Conservation (phyloP, 2,113 vertebrate genomes). For the Crypturellus undulatus region DNA sequence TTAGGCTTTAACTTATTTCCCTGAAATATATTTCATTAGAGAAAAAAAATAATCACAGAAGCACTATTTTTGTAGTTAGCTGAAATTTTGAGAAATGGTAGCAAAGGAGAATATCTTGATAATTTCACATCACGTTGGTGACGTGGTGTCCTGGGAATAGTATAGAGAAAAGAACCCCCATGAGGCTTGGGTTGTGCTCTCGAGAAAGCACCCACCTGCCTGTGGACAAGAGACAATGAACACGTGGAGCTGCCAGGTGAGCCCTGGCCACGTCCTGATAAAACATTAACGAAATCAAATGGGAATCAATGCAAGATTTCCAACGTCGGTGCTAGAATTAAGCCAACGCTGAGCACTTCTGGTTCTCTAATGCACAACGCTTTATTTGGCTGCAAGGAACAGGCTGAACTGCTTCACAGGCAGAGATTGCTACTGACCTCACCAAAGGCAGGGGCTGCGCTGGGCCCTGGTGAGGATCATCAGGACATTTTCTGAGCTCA, state of each 20-base stretch:
- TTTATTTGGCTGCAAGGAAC: background rate
- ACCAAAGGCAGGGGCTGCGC: no score
- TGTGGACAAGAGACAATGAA: background rate
- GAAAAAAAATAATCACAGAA: background rate
- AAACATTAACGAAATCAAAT: background rate
- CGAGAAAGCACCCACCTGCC: background rate
- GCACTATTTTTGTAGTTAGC: background rate
- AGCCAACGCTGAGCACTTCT: background rate
- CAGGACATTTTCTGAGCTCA: background rate
- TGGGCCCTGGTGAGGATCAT: background rate
- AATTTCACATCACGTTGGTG: background rate
- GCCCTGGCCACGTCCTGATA: background rate
- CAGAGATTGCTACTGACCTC: background rate
- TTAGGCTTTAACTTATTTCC: background rate
- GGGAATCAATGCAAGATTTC: background rate
- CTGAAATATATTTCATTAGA: background rate
- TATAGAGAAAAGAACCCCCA: background rate
- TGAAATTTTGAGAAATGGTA: background rate
- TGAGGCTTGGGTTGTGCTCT: background rate
- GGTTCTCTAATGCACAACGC: background rate
- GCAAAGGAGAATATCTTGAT: background rate
- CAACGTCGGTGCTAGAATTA: background rate
- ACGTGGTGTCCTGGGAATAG: background rate
- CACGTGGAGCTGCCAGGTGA: background rate
- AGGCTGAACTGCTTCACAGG: background rate